Base-by-base conservation (phyloP, 2,888 invertebrate genomes). In the Tetragonisca angustula region DNA sequence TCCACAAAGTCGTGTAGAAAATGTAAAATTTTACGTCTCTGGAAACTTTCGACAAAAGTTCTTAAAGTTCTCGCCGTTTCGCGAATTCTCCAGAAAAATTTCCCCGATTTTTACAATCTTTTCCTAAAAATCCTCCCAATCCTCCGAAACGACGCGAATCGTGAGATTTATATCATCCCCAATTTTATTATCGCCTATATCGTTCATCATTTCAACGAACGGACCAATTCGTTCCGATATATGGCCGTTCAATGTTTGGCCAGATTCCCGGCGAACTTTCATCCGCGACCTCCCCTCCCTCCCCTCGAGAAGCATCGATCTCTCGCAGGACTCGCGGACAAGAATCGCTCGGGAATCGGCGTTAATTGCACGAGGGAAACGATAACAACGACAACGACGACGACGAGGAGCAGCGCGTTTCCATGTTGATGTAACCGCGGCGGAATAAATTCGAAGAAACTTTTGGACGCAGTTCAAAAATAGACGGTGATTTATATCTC, bases 381-480 rank as follows among this genome's bases (percentile, higher is more conserved):
- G 85, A 80, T 79, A 81, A 76, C 76, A 76, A 62, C 78, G 62
- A 17, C 24, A 24, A 59, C 75, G 80, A 56, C 52, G 52, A 56
- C 17, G 36, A 27, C 32, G 32, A 32, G 52, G 59, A 15, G 43
- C 74, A 67, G 24, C 24, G 78, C 74, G 56, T 75, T 73, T 87
- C 84, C 84, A 64, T 77, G 87, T 86, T 83, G 89, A 88, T 84
- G 84, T 86, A 86, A 89, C 71, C 52, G 32, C 68, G 82, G 76
- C 76, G 61, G 87, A 89, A 89, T 89, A 89, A 89, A 89, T 89
- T 82, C 81, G 87, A 89, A 88, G 87, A 89, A 83, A 87, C 67
- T 83, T 87, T 79, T 89, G 89, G 89, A 89, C 81, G n/a, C 68
- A 69, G 81, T 89, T 89, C 89, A 89, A 87, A 87, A 87, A 88